Percentiles rank a stretch among this genome's conserved stretches.
Conservation (phyloP, 2,113 vertebrate species). For the Cynoglossus semilaevis region DNA sequence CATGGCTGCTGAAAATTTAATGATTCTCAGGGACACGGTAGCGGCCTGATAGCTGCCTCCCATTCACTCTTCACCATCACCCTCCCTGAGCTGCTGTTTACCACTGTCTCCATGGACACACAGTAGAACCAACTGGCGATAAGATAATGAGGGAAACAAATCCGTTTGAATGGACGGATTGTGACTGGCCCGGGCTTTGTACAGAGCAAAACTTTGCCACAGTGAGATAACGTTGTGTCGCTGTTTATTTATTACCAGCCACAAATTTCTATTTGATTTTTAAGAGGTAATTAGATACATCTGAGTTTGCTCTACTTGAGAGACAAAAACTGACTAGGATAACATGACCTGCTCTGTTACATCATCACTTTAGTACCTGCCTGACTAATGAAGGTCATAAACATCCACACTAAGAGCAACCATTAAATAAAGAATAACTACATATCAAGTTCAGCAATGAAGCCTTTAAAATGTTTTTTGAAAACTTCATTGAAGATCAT, state of each 20-base stretch:
- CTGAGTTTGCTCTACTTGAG: slow-evolving; percentile 14
- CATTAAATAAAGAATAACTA: slow-evolving; percentile 1
- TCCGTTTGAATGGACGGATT: slow-evolving; percentile 63
- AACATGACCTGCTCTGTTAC: slow-evolving; percentile 27
- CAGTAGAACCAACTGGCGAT: slow-evolving; percentile 60
- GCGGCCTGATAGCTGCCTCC: slow-evolving; percentile 67
- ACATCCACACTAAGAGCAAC: slow-evolving; percentile 1
- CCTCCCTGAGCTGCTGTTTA: slow-evolving; percentile 67
- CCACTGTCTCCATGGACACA: slow-evolving; percentile 66
- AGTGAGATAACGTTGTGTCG: slow-evolving; percentile 55
- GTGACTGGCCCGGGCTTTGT: slow-evolving; percentile 50
- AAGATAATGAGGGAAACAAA: slow-evolving; percentile 80
- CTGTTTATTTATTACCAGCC: slow-evolving; percentile 46
- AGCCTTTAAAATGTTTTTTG: too few relatives aligned
- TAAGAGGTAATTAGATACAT: slow-evolving; percentile 23
- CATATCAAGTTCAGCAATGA: not conserved
- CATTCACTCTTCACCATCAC: slow-evolving; percentile 62
- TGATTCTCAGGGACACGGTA: slow-evolving; percentile 68
- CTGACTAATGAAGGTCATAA: not conserved
- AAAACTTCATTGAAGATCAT: too few relatives aligned
- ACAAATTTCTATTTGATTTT: slow-evolving; percentile 31
- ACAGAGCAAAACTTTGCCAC: slow-evolving; percentile 47
- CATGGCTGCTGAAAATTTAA: slow-evolving; percentile 78
- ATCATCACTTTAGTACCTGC: slow-evolving; percentile 33
- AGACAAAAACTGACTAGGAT: slow-evolving; percentile 17